These are phyloP conservation scores for Agrochola circellaris DNA, from an alignment of 2,888 invertebrate species.

Conservation along the genomic window DNA sequence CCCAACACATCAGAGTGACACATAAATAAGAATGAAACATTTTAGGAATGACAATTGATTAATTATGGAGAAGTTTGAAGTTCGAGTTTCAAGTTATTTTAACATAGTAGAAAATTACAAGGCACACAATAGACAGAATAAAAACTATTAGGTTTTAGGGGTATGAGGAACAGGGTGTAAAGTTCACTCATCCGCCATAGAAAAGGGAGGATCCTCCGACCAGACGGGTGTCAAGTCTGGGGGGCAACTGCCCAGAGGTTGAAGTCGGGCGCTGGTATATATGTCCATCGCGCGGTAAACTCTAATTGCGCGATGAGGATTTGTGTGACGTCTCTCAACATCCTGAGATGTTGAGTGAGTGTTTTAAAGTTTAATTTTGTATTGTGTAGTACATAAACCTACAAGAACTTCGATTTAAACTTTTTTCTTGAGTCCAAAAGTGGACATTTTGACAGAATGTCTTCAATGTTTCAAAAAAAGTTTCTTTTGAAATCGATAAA, in stretches of 20 bases:
- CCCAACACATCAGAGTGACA: not conserved
- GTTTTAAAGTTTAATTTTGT: constrained; percentile 18
- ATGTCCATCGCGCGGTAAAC: no score
- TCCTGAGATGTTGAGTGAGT: no score
- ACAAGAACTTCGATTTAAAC: not conserved
- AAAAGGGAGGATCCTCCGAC: no score
- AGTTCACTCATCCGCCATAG: no score
- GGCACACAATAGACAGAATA: constrained; percentile 7
- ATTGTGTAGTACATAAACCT: not conserved
- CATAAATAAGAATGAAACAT: not conserved
- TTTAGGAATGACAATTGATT: not conserved
- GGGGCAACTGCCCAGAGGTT: no score
- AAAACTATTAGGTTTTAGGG: constrained; percentile 16
- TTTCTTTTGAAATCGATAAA: not conserved
- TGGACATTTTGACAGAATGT: constrained; percentile 13
- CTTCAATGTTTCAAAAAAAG: not conserved
- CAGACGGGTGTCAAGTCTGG: no score
- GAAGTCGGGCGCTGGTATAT: no score
- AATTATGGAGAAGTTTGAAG: not conserved
- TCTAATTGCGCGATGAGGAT: no score
- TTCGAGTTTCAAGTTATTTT: no score
- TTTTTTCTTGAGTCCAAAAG: constrained; percentile 10
- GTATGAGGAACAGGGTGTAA: no score
- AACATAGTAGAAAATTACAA: constrained; percentile 23
- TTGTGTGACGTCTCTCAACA: no score